Evolutionary conservation across 2,888 invertebrate species (phyloP), one percentile per base, ranked within the genome.

Genomic region (Drosophila rellima): DNA sequence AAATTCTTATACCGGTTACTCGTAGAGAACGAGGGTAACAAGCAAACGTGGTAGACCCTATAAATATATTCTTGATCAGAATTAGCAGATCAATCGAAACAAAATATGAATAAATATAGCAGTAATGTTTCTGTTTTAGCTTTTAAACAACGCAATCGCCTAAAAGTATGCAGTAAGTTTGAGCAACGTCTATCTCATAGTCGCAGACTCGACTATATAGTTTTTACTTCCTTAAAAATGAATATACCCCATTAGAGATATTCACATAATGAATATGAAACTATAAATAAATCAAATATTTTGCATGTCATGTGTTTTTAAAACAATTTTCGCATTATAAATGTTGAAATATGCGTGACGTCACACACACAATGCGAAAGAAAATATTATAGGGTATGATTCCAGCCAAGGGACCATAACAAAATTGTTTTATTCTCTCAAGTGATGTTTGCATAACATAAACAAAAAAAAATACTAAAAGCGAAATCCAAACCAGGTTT

Each of bases 401-500:
- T 45, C 26, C 23, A 51, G 17, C n/a, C 15, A 39, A 39, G 51
- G 26, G 51, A 37, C 17, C 26, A 26, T 2, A 26, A 29, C 39
- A 52, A 56, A 20, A 59, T 59, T 23, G 7, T 23, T 23, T 6
- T 59, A 44, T 37, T 3, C 45, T 59, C 51, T 60, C 50, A 55
- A 55, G 64, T 55, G 54, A 73, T 44, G 42, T 17, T 33, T 33
- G 42, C 35, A 51, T 40, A 40, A 47, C 29, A 3, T 31, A 52
- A 56, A 33, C 17, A n/a, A 17, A 18, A 3, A 45, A 11, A 18
- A 3, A 45, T 13, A 15, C 3, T 20, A 6, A 50, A 17, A 23
- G 11, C 17, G 29, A 52, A 54, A 37, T 17, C 10, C 39, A 62
- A 71, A 63, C 69, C 75, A 33, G 63, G 50, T 66, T 57, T 73